Evolutionary conservation across 2,888 invertebrate species (phyloP).

Genomic region (Eurytoma adleriae): DNA sequence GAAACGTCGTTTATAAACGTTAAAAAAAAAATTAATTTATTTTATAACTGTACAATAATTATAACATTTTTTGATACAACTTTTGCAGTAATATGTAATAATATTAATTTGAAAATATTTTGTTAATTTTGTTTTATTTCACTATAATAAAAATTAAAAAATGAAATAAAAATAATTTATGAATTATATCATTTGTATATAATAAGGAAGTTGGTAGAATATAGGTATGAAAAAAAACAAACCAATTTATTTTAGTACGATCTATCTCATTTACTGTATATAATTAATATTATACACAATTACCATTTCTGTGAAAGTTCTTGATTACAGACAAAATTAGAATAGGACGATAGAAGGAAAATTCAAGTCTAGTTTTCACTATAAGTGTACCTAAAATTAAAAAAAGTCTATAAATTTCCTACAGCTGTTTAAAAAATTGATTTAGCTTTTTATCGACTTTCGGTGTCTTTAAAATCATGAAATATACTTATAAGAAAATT

Average conservation of each 20-base stretch:
- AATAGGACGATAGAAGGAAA: slow-evolving; percentile 58
- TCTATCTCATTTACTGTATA: slow-evolving; percentile 60
- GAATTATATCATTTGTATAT: not conserved
- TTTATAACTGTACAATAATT: not conserved
- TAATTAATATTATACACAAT: slow-evolving; percentile 59
- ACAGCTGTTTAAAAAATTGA: slow-evolving; percentile 59
- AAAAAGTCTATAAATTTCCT: slow-evolving; percentile 59
- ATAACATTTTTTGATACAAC: no score
- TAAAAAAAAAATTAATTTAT: not conserved
- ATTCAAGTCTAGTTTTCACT: slow-evolving; percentile 58
- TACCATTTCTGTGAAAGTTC: slow-evolving; percentile 59
- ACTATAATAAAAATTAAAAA: not conserved
- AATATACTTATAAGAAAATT: slow-evolving; percentile 59
- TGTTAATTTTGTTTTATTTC: no score
- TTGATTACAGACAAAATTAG: slow-evolving; percentile 59
- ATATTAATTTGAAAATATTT: no score
- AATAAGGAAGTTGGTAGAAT: slow-evolving; percentile 43
- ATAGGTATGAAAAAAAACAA: slow-evolving; percentile 51
- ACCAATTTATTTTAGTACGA: slow-evolving; percentile 55
- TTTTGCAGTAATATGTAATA: no score
- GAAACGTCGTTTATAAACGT: not conserved
- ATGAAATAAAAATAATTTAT: slow-evolving; percentile 14
- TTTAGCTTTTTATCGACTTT: slow-evolving; percentile 59
- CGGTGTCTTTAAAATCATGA: slow-evolving; percentile 58
- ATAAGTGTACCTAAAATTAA: slow-evolving; percentile 59